These are phyloP conservation scores for Laspeyria flexula DNA, from an alignment of 2,888 invertebrate species.

Conservation along the genomic window DNA sequence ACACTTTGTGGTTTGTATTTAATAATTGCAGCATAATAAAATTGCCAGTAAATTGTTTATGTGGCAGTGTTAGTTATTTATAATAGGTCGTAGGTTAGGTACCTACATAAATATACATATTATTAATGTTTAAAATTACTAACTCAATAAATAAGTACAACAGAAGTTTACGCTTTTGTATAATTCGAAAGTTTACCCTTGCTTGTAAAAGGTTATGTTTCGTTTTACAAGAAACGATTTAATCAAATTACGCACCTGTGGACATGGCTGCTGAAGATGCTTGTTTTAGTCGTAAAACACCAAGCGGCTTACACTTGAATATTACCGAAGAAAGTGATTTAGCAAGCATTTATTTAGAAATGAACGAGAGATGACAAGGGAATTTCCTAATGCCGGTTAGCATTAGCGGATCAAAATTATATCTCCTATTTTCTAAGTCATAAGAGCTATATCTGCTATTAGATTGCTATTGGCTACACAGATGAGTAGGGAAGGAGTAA, in stretches of 20 bases:
- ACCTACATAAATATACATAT: too few species aligned
- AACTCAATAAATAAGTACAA: too few species aligned
- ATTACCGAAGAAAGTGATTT: constrained; percentile 53
- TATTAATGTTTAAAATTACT: too few species aligned
- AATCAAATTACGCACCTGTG: constrained; percentile 52
- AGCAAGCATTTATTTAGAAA: constrained; percentile 60
- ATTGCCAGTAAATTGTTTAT: too few species aligned
- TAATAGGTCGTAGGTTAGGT: too few species aligned
- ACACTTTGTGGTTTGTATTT: too few species aligned
- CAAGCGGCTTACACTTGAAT: constrained; percentile 47
- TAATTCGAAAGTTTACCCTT: not conserved
- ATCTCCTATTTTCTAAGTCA: not conserved
- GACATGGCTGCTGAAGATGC: constrained; percentile 59
- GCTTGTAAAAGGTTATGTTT: constrained; percentile 34
- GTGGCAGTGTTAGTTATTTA: too few species aligned
- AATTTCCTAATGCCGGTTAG: constrained; percentile 23
- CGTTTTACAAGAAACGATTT: constrained; percentile 2
- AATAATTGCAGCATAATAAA: too few species aligned
- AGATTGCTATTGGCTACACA: not conserved
- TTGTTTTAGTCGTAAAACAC: constrained; percentile 45
- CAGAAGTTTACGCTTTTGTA: not conserved
- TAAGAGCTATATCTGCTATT: constrained; percentile 28
- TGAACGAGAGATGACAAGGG: constrained; percentile 30
- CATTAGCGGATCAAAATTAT: constrained; percentile 16
- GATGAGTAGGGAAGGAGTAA: constrained; percentile 9